These are phyloP conservation scores for Capreolus pygargus DNA, from an alignment of 2,113 vertebrate species.

Conservation along the genomic window DNA sequence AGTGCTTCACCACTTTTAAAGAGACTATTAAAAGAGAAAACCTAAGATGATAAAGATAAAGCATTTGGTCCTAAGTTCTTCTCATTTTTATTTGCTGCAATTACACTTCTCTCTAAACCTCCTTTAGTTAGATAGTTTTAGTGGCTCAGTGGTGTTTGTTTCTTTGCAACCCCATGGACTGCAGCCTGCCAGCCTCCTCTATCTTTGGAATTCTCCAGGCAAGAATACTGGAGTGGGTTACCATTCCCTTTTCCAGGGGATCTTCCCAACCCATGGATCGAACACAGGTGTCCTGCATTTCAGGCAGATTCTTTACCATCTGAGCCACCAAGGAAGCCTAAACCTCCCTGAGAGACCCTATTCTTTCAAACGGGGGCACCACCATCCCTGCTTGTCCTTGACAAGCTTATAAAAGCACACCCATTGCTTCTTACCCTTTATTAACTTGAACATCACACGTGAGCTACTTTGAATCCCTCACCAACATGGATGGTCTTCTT, in stretches of 20 bases:
- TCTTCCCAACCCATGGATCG: not conserved
- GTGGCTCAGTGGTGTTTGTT: not conserved
- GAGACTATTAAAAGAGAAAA: not conserved
- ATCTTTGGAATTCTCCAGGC: not conserved
- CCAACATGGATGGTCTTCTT: not conserved
- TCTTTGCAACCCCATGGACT: not conserved
- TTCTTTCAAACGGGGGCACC: rapidly evolving
- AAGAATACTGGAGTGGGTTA: not conserved
- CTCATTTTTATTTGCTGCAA: not conserved
- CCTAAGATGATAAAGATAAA: not conserved
- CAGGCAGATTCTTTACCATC: not conserved
- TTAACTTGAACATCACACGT: not conserved
- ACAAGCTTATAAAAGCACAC: not conserved
- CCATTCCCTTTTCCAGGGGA: not conserved
- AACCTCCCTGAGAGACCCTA: not conserved
- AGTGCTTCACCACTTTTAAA: not conserved
- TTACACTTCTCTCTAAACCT: not conserved
- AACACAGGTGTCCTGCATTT: not conserved
- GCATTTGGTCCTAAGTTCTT: not conserved
- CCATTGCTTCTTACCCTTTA: not conserved
- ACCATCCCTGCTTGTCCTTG: not conserved
- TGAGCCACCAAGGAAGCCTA: not conserved
- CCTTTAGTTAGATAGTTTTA: not conserved
- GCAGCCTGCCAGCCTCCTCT: not conserved
- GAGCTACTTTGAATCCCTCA: not conserved